Evolutionary conservation across 2,113 vertebrate genomes (phyloP).

Genomic region (Chlorocebus sabaeus): DNA sequence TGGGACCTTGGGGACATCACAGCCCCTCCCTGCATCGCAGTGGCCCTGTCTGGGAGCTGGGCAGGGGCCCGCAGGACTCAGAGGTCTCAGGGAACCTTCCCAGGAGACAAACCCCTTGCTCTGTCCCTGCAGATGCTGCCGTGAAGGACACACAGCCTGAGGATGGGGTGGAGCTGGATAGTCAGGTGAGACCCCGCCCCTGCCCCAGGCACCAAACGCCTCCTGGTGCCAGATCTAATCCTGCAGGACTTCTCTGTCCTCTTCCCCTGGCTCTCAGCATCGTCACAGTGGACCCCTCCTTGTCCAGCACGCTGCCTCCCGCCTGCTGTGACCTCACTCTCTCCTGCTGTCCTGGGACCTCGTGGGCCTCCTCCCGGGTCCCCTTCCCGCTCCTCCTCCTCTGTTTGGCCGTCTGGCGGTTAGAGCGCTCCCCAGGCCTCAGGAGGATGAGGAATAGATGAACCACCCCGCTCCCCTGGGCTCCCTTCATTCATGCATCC

Average conservation of each 20-base stretch:
- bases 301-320: too few species aligned
- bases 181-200: background rate
- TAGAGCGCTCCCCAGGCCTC: too few species aligned
- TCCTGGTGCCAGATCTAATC: too few species aligned
- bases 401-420: too few species aligned
- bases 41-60: background rate
- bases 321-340: background rate
- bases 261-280: too few species aligned
- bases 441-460: background rate
- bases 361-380: rapidly evolving
- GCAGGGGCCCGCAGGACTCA: rapidly evolving
- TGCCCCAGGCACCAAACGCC: rapidly evolving
- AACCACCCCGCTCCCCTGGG: rapidly evolving
- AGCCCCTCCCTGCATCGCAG: background rate
- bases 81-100: background rate
- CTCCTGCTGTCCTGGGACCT: background rate
- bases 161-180: background rate
- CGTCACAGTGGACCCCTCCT: too few species aligned
- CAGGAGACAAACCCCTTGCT: background rate
- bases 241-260: rapidly evolving
- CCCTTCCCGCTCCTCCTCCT: too few species aligned
- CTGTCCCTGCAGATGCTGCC: background rate
- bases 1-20: background rate
- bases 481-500: background rate
- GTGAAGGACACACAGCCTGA: background rate